A percentile compares a stretch with the other conserved stretches of the same genome.
These are phyloP conservation scores for Calidris pygmaea DNA, from an alignment of 2,113 vertebrate genomes.

Conservation along the genomic window DNA sequence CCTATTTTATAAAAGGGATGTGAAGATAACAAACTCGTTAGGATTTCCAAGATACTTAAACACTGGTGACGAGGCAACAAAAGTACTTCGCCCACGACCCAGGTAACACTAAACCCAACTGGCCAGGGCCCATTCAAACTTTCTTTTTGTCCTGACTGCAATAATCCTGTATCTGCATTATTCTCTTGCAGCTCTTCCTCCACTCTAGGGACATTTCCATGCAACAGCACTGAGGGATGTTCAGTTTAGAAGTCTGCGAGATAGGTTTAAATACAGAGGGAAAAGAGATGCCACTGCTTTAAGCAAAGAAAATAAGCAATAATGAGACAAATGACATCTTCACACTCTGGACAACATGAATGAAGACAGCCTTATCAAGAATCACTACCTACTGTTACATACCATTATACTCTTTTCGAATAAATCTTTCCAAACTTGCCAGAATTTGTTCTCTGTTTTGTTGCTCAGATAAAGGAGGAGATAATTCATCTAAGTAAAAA, in stretches of 20 bases:
- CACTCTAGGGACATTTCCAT: not conserved
- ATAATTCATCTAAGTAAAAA: slow-evolving; percentile 85
- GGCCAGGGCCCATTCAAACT: not conserved
- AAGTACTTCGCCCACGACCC: not conserved
- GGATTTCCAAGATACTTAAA: not conserved
- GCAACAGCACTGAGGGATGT: not conserved
- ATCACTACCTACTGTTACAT: slow-evolving; percentile 44
- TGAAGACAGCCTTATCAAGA: not conserved
- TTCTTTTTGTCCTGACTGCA: not conserved
- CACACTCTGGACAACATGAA: not conserved
- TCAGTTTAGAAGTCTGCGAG: not conserved
- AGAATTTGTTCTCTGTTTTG: slow-evolving; percentile 96
- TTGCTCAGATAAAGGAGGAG: slow-evolving; percentile 87
- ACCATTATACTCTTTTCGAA: slow-evolving; percentile 97
- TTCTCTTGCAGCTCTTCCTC: not conserved
- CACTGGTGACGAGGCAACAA: not conserved
- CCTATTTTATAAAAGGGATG: not conserved
- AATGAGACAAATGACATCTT: not conserved
- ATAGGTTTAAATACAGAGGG: not conserved
- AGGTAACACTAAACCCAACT: not conserved
- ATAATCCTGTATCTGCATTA: not conserved
- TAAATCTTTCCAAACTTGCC: slow-evolving; percentile 91
- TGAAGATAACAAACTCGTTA: not conserved
- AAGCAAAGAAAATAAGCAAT: not conserved
- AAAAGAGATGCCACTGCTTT: not conserved